Evolutionary conservation across 2,888 invertebrate species (phyloP).

Genomic region (Cheilosia soror): DNA sequence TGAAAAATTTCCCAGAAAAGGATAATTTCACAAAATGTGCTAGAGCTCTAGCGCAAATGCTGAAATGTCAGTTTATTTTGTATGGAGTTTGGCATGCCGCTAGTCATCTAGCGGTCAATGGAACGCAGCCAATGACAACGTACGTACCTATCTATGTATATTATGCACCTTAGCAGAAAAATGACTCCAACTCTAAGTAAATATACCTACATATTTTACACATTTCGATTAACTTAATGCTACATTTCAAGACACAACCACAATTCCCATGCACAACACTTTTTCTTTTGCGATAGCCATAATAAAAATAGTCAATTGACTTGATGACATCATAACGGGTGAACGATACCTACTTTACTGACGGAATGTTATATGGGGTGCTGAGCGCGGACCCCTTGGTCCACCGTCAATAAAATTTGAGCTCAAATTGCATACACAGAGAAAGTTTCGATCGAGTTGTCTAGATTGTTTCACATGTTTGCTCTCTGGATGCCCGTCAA

Average conservation of each 20-base stretch:
- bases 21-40: too few relatives aligned
- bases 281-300: constrained; percentile 5
- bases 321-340: not conserved
- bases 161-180: too few relatives aligned
- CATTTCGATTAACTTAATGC: constrained; percentile 34
- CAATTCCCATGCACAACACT: constrained; percentile 66
- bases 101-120: too few relatives aligned
- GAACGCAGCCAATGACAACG: too few relatives aligned
- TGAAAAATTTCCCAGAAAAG: too few relatives aligned
- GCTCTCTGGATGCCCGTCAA: constrained; percentile 36
- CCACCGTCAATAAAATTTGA: constrained; percentile 76
- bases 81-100: too few relatives aligned
- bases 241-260: constrained; percentile 67
- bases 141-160: too few relatives aligned
- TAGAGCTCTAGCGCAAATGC: too few relatives aligned
- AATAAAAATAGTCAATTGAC: not conserved
- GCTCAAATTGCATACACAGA: constrained; percentile 81
- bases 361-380: constrained; percentile 82
- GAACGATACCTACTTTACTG: constrained; percentile 76
- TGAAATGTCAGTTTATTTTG: too few relatives aligned
- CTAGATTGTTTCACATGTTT: constrained; percentile 22
- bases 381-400: constrained; percentile 81
- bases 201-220: not conserved
- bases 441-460: constrained; percentile 72
- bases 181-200: not conserved